phyloP scores from a whole-genome alignment of 2,113 vertebrate species.

The Osmerus mordax region DNA sequence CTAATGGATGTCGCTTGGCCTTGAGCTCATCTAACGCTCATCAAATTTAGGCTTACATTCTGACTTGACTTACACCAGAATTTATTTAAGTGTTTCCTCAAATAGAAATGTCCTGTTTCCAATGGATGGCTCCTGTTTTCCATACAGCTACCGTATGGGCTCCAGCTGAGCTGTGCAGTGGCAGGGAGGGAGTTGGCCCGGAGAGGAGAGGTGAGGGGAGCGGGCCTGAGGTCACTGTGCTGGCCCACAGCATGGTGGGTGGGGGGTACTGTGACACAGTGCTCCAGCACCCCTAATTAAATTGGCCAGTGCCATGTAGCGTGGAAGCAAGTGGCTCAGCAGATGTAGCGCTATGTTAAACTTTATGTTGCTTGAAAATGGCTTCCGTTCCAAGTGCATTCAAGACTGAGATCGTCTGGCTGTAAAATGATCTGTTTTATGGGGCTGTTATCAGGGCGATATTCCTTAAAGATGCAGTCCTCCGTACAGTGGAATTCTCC shows the following conservation, averaged over 20 bases:
- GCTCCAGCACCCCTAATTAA: conserved; percentile 80
- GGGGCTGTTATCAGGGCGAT: conserved; percentile 69
- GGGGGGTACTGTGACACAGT: conserved; percentile 31
- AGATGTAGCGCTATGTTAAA: conserved; percentile 99
- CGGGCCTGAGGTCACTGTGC: not conserved
- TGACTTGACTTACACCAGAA: too few relatives aligned
- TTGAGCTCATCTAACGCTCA: not conserved
- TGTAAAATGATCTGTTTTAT: conserved; percentile 95
- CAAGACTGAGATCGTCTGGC: conserved; percentile 85
- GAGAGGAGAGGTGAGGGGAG: conserved; percentile 34
- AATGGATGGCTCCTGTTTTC: too few relatives aligned
- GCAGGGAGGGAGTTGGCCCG: not conserved
- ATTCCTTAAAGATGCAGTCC: conserved; percentile 74
- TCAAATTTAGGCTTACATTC: too few relatives aligned
- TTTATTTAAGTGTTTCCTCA: too few relatives aligned
- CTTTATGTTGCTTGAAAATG: conserved; percentile 98
- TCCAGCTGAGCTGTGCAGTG: too few relatives aligned
- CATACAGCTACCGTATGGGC: too few relatives aligned
- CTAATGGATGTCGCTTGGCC: not conserved
- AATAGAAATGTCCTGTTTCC: too few relatives aligned
- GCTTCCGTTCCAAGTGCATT: conserved; percentile 90
- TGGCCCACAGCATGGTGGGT: conserved; percentile 22
- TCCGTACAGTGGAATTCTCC: conserved; percentile 58
- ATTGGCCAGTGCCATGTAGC: conserved; percentile 83
- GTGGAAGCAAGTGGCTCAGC: conserved; percentile 89